phyloP scores from a whole-genome alignment of 2,113 vertebrate genomes.

The Catharus bicknelli region DNA sequence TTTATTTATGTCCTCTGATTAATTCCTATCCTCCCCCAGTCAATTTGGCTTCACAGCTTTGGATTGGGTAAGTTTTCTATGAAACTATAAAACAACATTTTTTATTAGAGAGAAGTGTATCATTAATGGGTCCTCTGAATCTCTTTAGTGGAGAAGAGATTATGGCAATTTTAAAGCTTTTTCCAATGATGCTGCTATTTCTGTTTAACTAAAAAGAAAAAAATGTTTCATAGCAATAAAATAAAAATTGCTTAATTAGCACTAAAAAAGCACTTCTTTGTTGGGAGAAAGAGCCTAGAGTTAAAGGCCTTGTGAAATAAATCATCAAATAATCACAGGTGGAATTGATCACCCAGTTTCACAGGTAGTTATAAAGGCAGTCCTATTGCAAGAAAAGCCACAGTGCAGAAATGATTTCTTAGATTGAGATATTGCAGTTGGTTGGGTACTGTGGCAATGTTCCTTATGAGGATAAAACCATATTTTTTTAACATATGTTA shows the following conservation, averaged over 20 bases:
- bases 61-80: background rate
- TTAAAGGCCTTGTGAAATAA: background rate
- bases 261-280: background rate
- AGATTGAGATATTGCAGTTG: background rate
- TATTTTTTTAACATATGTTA: background rate
- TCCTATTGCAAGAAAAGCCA: background rate
- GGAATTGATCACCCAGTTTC: background rate
- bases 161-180: background rate
- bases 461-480: background rate
- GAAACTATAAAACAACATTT: background rate
- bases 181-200: background rate
- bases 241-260: background rate
- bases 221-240: background rate
- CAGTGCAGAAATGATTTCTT: background rate
- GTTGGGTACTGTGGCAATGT: background rate
- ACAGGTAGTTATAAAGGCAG: background rate
- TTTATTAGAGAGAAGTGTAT: background rate
- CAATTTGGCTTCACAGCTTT: background rate
- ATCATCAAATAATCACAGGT: background rate
- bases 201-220: background rate
- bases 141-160: background rate
- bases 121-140: background rate
- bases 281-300: background rate
- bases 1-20: background rate
- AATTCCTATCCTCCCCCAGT: background rate